Evolutionary conservation across 2,113 vertebrate species (phyloP), one percentile per base, ranked within the genome.

Genomic region (Misgurnus anguillicaudatus): DNA sequence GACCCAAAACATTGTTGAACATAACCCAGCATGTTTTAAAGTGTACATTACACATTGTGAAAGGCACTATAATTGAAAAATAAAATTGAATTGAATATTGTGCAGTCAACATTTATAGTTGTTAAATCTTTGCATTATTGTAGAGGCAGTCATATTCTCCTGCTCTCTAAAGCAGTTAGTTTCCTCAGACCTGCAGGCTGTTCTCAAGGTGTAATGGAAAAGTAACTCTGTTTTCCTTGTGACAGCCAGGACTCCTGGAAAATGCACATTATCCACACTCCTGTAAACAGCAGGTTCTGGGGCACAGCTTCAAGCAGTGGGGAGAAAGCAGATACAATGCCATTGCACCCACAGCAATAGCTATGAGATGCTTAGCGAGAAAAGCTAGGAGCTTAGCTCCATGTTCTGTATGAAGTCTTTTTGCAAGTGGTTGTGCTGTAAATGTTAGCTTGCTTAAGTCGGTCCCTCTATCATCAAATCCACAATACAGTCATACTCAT

Each of bases 241-340:
- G 72, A 78, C 61, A 77, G 55, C 78, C 77, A 53, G 67, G 64
- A 71, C 45, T 60, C 7, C 58, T 55, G 64, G 21, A 75, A 75
- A 71, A 66, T 14, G 24, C 78, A 80, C 70, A 67, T 68, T 47
- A 38, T 66, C 48, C 48, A 80, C 63, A 67, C 65, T 70, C 9
- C 38, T 67, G 48, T 73, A 71, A 69, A 77, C 11, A 45, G 41
- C 45, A 72, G 51, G 78, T 80, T 66, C 31, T 36, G 42, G 51
- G 36, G 45, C 55, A 8, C 4, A 61, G 53, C 70, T 60, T 9
- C 70, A 64, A 39, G 72, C 57, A 13, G 31, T 63, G 51, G 79
- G 73, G 38, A 58, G 42, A 66, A 65, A 62, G 39, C 19, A 39
- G 41, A 51, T 47, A 80, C 53, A 71, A 57, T 80, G 61, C 7